Evolutionary conservation across 53 echinoderm and acorn worm genomes (phyloP).

Genomic region (Echinometra lucunter): DNA sequence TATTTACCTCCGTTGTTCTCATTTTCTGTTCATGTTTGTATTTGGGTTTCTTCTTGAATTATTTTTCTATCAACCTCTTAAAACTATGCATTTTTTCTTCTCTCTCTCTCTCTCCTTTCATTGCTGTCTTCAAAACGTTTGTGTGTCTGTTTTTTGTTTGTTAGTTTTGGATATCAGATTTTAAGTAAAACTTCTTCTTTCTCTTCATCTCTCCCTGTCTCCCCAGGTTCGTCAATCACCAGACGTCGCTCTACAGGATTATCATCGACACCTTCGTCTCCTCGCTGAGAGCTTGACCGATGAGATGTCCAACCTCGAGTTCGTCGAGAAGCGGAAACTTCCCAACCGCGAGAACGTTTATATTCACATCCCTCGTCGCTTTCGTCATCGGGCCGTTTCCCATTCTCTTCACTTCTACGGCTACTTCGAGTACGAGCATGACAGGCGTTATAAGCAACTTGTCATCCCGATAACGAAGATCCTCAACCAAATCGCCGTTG

Average conservation of each 20-base stretch:
- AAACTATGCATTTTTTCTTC: too few relatives aligned
- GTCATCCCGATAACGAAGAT: neutral
- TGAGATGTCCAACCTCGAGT: neutral
- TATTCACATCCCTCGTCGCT: neutral
- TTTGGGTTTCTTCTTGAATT: too few relatives aligned
- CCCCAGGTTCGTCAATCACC: neutral
- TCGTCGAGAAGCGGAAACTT: neutral
- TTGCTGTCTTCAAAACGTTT: too few relatives aligned
- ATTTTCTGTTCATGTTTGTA: too few relatives aligned
- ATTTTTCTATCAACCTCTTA: too few relatives aligned
- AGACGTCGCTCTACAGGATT: neutral
- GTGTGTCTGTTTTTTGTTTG: too few relatives aligned
- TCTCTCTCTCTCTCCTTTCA: too few relatives aligned
- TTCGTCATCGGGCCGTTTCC: neutral
- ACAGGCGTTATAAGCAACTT: neutral
- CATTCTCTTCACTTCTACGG: neutral
- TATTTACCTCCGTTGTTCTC: too few relatives aligned
- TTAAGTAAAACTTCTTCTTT: too few relatives aligned
- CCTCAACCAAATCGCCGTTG: constrained; percentile 3
- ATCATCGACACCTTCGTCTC: neutral
- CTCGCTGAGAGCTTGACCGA: neutral
- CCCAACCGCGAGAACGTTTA: neutral
- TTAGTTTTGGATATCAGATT: too few relatives aligned
- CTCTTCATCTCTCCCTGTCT: neutral
- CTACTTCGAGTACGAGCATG: neutral